Percentiles rank a stretch among this genome's conserved stretches.
phyloP scores from a whole-genome alignment of 2,888 invertebrate genomes.

The Pegoplata infirma region DNA sequence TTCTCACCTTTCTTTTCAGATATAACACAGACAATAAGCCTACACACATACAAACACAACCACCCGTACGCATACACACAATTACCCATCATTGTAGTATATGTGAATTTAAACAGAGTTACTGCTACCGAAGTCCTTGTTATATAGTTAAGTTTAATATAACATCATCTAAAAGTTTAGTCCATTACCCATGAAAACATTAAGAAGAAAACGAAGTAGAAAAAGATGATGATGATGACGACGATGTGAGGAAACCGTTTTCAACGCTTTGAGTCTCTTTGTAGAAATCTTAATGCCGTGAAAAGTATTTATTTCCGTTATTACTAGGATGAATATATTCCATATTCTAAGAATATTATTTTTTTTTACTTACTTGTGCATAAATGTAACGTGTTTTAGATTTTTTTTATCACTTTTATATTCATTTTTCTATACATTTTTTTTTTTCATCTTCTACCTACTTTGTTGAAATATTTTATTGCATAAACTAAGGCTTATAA shows the following conservation, averaged over 20 bases:
- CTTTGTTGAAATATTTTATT: slow-evolving; percentile 43
- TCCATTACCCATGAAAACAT: slow-evolving; percentile 32
- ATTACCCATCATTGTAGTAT: background rate
- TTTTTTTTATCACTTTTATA: slow-evolving; percentile 22
- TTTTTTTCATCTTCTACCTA: background rate
- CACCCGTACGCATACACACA: background rate
- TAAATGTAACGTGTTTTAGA: background rate
- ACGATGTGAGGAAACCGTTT: too few relatives aligned
- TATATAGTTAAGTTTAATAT: slow-evolving; percentile 44
- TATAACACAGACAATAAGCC: too few relatives aligned
- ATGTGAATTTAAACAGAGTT: slow-evolving; percentile 9
- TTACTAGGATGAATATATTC: slow-evolving; percentile 23
- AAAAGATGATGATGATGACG: background rate
- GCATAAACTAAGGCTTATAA: slow-evolving; percentile 51
- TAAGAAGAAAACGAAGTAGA: slow-evolving; percentile 15
- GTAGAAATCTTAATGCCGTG: slow-evolving; percentile 31
- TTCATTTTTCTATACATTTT: background rate
- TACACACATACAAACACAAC: background rate
- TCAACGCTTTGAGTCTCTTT: slow-evolving; percentile 21
- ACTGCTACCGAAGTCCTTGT: slow-evolving; percentile 1
- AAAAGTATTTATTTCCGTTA: slow-evolving; percentile 46
- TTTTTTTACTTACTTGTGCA: too few relatives aligned
- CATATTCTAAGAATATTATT: too few relatives aligned
- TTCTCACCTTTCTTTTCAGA: too few relatives aligned
- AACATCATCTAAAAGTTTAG: slow-evolving; percentile 36